Conservation (phyloP, 2,113 vertebrate species). For the Poeciliopsis prolifica region DNA sequence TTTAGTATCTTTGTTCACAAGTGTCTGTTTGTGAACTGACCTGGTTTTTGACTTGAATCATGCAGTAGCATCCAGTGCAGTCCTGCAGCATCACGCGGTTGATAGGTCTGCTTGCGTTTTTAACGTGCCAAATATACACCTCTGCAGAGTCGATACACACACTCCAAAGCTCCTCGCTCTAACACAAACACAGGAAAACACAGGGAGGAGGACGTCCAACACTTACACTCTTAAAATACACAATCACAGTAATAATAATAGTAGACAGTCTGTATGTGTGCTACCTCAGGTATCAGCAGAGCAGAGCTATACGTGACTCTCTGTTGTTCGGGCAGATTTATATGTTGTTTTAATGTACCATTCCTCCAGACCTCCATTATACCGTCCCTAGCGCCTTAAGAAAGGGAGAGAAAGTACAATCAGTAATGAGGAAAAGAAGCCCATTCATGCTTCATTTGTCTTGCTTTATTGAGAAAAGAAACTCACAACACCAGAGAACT, state of each 20-base stretch:
- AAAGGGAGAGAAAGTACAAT: not conserved
- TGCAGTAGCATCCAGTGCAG: conserved; percentile 86
- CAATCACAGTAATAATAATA: not conserved
- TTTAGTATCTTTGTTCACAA: not conserved
- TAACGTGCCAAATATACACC: conserved; percentile 84
- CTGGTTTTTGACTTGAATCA: conserved; percentile 93
- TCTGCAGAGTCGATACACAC: conserved; percentile 74
- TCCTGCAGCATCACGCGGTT: conserved; percentile 85
- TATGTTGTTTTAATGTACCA: conserved; percentile 64
- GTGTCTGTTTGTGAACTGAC: conserved; percentile 61
- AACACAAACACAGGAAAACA: conserved; percentile 20
- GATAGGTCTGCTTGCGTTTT: conserved; percentile 71
- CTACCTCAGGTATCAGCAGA: conserved; percentile 89
- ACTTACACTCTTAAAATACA: not conserved
- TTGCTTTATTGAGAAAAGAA: not conserved
- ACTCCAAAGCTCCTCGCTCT: conserved; percentile 88
- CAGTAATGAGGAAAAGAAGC: not conserved
- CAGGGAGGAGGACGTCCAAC: not conserved
- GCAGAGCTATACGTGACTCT: conserved; percentile 76
- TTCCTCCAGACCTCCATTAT: conserved; percentile 81
- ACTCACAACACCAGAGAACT: conserved; percentile 94
- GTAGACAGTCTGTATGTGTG: not conserved
- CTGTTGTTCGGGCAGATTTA: conserved; percentile 73
- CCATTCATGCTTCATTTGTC: not conserved
- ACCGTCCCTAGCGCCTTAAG: conserved; percentile 80